Conservation (phyloP, 2,888 invertebrate species). For the Diploptera punctata region DNA sequence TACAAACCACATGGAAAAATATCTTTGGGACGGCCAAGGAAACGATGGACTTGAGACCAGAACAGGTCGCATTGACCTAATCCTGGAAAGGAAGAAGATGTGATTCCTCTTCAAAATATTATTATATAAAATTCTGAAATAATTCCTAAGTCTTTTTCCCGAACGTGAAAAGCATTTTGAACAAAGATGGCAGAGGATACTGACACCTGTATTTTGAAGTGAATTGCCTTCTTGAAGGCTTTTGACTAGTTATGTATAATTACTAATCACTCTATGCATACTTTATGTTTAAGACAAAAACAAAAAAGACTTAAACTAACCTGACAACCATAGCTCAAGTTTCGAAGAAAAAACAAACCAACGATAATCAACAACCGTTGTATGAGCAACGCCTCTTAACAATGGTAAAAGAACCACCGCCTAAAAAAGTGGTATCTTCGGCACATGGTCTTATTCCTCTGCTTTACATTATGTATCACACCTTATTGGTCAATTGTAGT, state of each 20-base stretch:
- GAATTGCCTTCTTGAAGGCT: neutral
- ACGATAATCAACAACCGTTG: constrained; percentile 3
- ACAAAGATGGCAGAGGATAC: no score
- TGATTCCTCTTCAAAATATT: no score
- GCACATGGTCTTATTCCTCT: neutral
- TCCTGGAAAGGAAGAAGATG: no score
- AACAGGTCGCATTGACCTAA: no score
- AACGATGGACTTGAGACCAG: no score
- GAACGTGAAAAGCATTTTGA: no score
- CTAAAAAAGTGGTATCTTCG: neutral
- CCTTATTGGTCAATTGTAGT: neutral
- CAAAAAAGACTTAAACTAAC: neutral
- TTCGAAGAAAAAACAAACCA: neutral
- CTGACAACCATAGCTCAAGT: neutral
- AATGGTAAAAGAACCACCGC: neutral
- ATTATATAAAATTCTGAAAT: no score
- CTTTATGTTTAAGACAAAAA: neutral
- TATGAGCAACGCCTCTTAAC: neutral
- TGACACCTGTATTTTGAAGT: neutral
- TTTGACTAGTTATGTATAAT: neutral
- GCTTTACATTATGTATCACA: neutral
- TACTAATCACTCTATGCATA: constrained; percentile 13
- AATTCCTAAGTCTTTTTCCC: no score
- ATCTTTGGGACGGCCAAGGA: no score
- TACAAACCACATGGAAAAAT: no score